These are phyloP conservation scores for Eucera pruinosa DNA, from an alignment of 2,888 invertebrate species.

Conservation along the genomic window DNA sequence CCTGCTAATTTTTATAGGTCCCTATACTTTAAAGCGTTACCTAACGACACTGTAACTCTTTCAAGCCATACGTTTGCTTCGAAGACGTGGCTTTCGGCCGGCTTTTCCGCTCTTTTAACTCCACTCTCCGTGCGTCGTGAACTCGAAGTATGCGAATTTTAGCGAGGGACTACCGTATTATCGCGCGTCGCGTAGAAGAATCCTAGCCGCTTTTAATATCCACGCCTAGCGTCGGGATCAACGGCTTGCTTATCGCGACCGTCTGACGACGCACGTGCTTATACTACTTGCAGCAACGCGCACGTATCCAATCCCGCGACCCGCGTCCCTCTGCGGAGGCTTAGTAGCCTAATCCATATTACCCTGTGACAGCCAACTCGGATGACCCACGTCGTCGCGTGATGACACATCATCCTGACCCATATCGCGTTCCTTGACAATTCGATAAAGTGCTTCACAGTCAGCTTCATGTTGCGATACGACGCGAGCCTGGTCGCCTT, in stretches of 20 bases:
- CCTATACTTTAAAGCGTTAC: too few species aligned
- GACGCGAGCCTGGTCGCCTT: too few species aligned
- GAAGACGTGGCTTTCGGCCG: too few species aligned
- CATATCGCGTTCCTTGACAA: not conserved
- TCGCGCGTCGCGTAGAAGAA: not conserved
- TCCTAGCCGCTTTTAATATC: conserved; percentile 7
- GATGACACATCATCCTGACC: not conserved
- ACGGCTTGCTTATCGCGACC: not conserved
- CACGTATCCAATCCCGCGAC: conserved; percentile 25
- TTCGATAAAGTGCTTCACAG: too few species aligned
- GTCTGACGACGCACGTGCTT: conserved; percentile 39
- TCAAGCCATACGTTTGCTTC: too few species aligned
- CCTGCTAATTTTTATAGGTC: too few species aligned
- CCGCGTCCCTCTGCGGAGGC: conserved; percentile 24
- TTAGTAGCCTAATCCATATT: conserved; percentile 38
- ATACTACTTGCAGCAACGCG: conserved; percentile 34
- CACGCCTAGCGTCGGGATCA: conserved; percentile 11
- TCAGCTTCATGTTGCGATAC: too few species aligned
- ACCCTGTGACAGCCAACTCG: conserved; percentile 26
- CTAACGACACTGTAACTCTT: too few species aligned
- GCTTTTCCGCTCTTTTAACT: too few species aligned
- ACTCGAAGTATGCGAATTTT: too few species aligned
- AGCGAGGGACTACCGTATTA: too few species aligned
- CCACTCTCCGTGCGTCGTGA: too few species aligned
- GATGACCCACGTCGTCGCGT: not conserved